Percentiles rank a stretch among this genome's conserved stretches.
phyloP scores from a whole-genome alignment of 2,113 vertebrate genomes.

The Zingel zingel region DNA sequence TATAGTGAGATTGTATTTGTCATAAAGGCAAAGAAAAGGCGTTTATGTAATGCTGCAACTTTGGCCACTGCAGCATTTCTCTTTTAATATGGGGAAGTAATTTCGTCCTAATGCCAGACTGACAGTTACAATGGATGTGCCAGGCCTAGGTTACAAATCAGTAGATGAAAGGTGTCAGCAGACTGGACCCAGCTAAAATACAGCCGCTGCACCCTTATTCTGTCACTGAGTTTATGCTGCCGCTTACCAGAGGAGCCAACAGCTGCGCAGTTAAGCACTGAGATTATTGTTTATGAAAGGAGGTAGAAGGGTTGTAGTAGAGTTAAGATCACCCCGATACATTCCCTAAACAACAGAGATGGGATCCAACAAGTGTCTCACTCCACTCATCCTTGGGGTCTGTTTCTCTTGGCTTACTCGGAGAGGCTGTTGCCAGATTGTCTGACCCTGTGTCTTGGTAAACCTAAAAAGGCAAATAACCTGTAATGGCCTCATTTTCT shows the following conservation, averaged over 20 bases:
- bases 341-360: slow-evolving; percentile 8
- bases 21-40: slow-evolving; percentile 16
- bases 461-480: slow-evolving; percentile 12
- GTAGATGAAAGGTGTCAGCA: slow-evolving; percentile 60
- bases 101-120: slow-evolving; percentile 73
- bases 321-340: slow-evolving; percentile 7
- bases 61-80: slow-evolving; percentile 65
- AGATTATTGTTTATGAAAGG: slow-evolving; percentile 55
- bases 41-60: slow-evolving; percentile 45
- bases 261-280: slow-evolving; percentile 43
- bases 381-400: slow-evolving; percentile 1
- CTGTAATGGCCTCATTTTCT: slow-evolving; percentile 12
- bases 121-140: slow-evolving; percentile 77
- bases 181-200: slow-evolving; percentile 72
- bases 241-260: slow-evolving; percentile 45
- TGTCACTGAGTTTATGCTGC: slow-evolving; percentile 56
- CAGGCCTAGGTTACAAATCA: slow-evolving; percentile 78
- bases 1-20: slow-evolving; percentile 24
- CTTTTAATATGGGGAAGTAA: slow-evolving; percentile 75
- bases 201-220: slow-evolving; percentile 60
- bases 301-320: background rate
- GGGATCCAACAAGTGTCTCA: slow-evolving; percentile 7
- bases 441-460: background rate
- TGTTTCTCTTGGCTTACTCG: slow-evolving; percentile 28
- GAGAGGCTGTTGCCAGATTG: slow-evolving; percentile 9